These are phyloP conservation scores for Lottia gigantea DNA, from an alignment of 2,888 invertebrate species.

Conservation along the genomic window DNA sequence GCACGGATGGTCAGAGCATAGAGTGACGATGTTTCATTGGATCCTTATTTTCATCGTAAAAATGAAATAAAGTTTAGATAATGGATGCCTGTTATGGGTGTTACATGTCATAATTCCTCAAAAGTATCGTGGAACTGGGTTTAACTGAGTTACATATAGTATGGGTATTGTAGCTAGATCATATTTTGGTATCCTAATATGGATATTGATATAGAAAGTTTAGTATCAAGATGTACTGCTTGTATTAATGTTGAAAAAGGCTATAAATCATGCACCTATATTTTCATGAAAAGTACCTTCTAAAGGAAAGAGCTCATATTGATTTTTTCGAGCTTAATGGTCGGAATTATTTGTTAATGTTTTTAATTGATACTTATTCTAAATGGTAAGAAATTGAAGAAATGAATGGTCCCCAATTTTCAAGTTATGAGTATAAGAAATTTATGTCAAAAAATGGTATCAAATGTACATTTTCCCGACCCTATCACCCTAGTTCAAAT, in stretches of 20 bases:
- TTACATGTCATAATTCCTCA: slow-evolving; percentile 27
- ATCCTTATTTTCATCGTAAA: background rate
- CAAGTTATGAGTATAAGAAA: slow-evolving; percentile 24
- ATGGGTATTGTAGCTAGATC: slow-evolving; percentile 33
- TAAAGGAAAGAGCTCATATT: slow-evolving; percentile 41
- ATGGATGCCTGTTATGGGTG: slow-evolving; percentile 31
- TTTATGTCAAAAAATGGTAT: slow-evolving; percentile 31
- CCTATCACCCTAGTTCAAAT: slow-evolving; percentile 39
- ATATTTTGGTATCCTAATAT: slow-evolving; percentile 40
- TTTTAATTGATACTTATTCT: slow-evolving; percentile 39
- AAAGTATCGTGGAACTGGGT: slow-evolving; percentile 11
- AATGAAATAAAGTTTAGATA: slow-evolving; percentile 19
- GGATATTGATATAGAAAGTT: slow-evolving; percentile 29
- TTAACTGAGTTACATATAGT: slow-evolving; percentile 31
- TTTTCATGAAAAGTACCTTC: slow-evolving; percentile 46
- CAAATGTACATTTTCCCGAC: slow-evolving; percentile 26
- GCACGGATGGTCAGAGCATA: slow-evolving; percentile 3
- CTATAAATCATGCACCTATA: slow-evolving; percentile 33
- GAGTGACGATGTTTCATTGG: slow-evolving; percentile 13
- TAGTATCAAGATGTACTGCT: slow-evolving; percentile 23
- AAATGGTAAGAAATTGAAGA: slow-evolving; percentile 38
- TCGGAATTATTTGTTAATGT: slow-evolving; percentile 36
- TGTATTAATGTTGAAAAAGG: slow-evolving; percentile 32
- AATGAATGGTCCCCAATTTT: background rate
- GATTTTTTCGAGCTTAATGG: slow-evolving; percentile 44